phyloP scores from a whole-genome alignment of 2,888 invertebrate genomes.

The Drepanosiphum platanoidis region DNA sequence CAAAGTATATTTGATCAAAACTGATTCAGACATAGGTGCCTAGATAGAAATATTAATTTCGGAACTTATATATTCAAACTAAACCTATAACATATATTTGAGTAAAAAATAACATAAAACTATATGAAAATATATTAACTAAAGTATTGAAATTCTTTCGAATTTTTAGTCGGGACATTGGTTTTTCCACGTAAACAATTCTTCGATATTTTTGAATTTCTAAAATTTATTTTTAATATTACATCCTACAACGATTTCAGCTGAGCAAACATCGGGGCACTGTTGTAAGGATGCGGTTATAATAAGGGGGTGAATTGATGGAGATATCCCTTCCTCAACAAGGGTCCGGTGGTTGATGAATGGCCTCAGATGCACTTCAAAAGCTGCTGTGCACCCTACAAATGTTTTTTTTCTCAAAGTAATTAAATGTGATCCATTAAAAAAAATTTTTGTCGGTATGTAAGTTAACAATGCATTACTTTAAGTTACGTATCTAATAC shows the following conservation, averaged over 20 bases:
- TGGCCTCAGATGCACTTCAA: conserved; percentile 49
- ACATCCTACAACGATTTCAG: conserved; percentile 40
- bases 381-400: conserved; percentile 31
- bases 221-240: conserved; percentile 35
- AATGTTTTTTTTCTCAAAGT: conserved; percentile 18
- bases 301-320: conserved; percentile 47
- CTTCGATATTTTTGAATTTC: background rate
- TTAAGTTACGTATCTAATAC: no score
- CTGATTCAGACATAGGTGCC: no score
- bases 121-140: no score
- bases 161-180: background rate
- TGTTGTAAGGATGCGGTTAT: conserved; percentile 53
- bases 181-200: background rate
- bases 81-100: no score
- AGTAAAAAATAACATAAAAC: no score
- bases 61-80: no score
- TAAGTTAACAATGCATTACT: background rate
- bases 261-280: conserved; percentile 46
- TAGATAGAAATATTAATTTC: no score
- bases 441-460: background rate
- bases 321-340: conserved; percentile 36
- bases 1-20: no score
- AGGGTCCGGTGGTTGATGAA: conserved; percentile 49
- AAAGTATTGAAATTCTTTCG: no score
- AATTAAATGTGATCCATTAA: conserved; percentile 42